Evolutionary conservation across 2,888 invertebrate genomes (phyloP), one percentile per base, ranked within the genome.

Genomic region (Calliscelio sp.): DNA sequence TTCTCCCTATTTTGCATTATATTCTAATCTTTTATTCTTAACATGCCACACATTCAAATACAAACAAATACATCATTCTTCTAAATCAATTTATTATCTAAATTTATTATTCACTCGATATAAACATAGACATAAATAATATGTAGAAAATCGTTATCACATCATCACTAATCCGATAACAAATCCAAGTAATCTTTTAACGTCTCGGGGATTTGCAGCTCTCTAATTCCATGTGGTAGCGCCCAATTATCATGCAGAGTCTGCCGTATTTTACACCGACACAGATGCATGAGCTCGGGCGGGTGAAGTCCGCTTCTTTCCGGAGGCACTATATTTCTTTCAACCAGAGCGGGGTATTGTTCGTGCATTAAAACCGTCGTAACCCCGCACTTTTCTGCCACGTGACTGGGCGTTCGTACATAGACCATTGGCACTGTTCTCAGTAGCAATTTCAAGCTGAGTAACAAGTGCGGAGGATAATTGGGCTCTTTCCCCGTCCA

Each of bases 261-360:
- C 55, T 95, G 93, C 79, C 97, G 94, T 53, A 97, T 95, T 22
- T 93, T 93, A 91, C 97, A 97, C 85, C 97, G 94, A 88, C 96
- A 96, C 2, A 97, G 92, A 92, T 97, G 97, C 86, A 96, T 96
- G 74, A 97, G 93, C 87, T 96, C 96, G n/a, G 96, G 95, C 0
- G 96, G 96, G 80, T 91, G 91, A 6, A 95, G 85, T 0, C 96
- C 95, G 91, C 95, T 95, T 75, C 96, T 93, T 2, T 94, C 94
- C 18, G 93, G 92, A 1, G 96, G 96, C 41, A 96, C 92, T 32
- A 96, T 90, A 87, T 95, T 95, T 86, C 94, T 95, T 57, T 94
- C 93, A 14, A 95, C 89, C 77, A 96, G 93, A 68, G 94, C 94
- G 0, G 93, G 92, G 90, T 93, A 94, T 71, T 92, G 92, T 46